These are phyloP conservation scores for Stegodyphus dumicola DNA, from an alignment of 1,140 invertebrate genomes.

Conservation along the genomic window DNA sequence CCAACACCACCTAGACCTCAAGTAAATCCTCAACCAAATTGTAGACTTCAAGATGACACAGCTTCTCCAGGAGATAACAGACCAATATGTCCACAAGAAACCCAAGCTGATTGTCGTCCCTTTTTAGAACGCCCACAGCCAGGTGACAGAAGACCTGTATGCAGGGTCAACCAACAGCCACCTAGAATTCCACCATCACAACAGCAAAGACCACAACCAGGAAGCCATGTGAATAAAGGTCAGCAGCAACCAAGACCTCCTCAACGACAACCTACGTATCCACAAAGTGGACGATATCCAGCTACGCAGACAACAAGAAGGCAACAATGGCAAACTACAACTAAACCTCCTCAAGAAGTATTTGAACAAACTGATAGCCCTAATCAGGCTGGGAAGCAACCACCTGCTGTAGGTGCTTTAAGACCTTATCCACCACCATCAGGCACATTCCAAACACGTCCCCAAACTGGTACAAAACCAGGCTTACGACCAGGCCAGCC, in stretches of 20 bases:
- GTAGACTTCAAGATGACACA: constrained; percentile 5
- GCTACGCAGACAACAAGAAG: constrained; percentile 25
- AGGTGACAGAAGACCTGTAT: constrained; percentile 45
- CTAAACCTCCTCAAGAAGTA: not conserved
- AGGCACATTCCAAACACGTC: not conserved
- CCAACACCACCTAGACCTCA: not conserved
- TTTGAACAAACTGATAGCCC: not conserved
- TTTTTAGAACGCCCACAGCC: constrained; percentile 33
- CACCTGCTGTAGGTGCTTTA: not conserved
- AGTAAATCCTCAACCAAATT: constrained; percentile 1
- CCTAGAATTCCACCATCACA: not conserved
- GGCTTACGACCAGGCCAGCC: not conserved
- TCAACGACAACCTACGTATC: not conserved
- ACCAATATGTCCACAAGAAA: constrained; percentile 25
- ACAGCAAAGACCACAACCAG: not conserved
- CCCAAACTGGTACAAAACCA: not conserved
- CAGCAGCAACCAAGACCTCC: not conserved
- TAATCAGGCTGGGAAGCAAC: not conserved
- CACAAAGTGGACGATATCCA: not conserved
- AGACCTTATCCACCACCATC: not conserved
- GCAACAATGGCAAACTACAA: not conserved
- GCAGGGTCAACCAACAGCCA: constrained; percentile 20
- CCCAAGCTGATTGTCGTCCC: constrained; percentile 8
- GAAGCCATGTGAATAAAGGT: not conserved
- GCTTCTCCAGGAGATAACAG: constrained; percentile 16